Base-by-base conservation (phyloP, 2,797 vertebrate species). In the Eupleurogrammus muticus region DNA sequence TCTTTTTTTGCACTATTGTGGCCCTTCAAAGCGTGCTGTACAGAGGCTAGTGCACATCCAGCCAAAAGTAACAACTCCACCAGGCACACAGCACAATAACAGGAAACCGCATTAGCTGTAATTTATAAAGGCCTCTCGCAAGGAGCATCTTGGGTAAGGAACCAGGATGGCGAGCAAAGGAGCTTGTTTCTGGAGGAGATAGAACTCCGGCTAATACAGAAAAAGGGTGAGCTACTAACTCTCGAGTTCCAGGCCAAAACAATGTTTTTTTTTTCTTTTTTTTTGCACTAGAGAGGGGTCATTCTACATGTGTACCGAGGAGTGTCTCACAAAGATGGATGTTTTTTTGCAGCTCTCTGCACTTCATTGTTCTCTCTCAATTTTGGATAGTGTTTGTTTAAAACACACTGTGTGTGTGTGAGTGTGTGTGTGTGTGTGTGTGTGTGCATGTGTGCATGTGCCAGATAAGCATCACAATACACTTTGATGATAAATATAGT, bases 351-450 rank as follows among this genome's bases (percentile, higher is more conserved):
- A 77, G 69, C 63, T 70, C 73, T 38, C 48, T 59, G 14, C 63
- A 66, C 48, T 66, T 75, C 47, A 76, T 72, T 79, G 57, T 89
- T 84, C 79, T n/a, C 52, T 52, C 35, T 87, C 72, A 76, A 52
- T 85, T 61, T 42, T 34, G 32, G 44, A 24, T 75, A 53, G 40
- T 69, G 52, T 73, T 20, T 78, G 62, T 49, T 50, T 12, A 49
- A 70, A 81, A 51, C 16, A 38, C 44, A 17, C 40, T 66, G 50
- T 12, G 4, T 28, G 35, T 8, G 3, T 36, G 35, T 8, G 35
- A 5, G 35, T 2, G 36, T 32, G 32, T 58, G 48, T 42, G 23
- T n/a, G 35, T 9, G 40, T 77, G 23, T 36, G 53, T 38, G 40
- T 3, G 1, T 46, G 23, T 51, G 36, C 55, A 10, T 46, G 40